Conservation (phyloP, 1,140 invertebrate species). For the Zaprionus vittiger region DNA sequence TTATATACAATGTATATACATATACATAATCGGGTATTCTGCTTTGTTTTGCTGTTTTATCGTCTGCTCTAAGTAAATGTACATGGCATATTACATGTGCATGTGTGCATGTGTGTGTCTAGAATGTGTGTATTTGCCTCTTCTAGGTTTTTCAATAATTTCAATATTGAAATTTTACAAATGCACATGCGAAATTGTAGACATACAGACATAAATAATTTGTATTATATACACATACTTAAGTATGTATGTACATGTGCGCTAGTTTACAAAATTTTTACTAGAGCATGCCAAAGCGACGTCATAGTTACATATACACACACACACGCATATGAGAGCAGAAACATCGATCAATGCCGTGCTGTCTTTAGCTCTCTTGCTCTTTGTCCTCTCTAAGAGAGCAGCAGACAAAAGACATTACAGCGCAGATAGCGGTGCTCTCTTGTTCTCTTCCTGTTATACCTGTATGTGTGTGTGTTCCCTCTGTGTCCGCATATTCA, state of each 20-base stretch:
- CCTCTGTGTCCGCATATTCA: conserved; percentile 17
- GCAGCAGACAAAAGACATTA: background rate
- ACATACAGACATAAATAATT: background rate
- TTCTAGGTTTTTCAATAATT: background rate
- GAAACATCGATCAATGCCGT: conserved; percentile 28
- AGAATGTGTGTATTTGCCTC: background rate
- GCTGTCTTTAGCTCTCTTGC: conserved; percentile 19
- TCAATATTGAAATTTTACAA: background rate
- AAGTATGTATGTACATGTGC: background rate
- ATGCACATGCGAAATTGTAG: background rate
- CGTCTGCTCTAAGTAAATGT: conserved; percentile 8
- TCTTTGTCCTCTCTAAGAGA: background rate
- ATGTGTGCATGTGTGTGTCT: background rate
- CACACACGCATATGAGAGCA: conserved; percentile 26
- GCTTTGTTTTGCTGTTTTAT: conserved; percentile 47
- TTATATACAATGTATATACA: conserved; percentile 16
- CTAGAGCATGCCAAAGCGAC: conserved; percentile 53
- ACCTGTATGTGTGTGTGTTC: background rate
- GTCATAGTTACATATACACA: conserved; percentile 50
- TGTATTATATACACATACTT: background rate
- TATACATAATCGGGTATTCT: conserved; percentile 33
- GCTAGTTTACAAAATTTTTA: conserved; percentile 28
- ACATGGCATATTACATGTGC: background rate
- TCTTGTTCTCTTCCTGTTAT: background rate
- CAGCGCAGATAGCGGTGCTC: conserved; percentile 7